phyloP scores from a whole-genome alignment of 2,888 invertebrate genomes.

The Lasius fuliginosus region DNA sequence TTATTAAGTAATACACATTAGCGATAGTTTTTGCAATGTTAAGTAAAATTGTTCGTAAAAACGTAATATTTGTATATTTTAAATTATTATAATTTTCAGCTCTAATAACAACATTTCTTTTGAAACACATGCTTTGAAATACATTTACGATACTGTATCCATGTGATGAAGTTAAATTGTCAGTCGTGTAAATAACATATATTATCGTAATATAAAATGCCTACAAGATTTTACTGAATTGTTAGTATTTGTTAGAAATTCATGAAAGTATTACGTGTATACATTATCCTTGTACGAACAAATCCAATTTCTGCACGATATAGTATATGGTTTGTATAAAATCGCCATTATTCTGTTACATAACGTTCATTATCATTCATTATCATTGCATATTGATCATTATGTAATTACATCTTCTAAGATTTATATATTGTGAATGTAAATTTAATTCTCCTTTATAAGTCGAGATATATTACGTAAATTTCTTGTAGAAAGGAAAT shows the following conservation, averaged over 20 bases:
- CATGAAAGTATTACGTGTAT: not conserved
- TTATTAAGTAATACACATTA: not conserved
- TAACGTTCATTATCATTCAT: not conserved
- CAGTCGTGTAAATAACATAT: not conserved
- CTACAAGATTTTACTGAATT: not conserved
- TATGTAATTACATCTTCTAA: not conserved
- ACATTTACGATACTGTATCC: not conserved
- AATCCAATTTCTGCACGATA: not conserved
- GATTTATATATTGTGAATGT: not conserved
- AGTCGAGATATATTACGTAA: not conserved
- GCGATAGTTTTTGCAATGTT: not conserved
- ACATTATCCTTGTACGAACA: not conserved
- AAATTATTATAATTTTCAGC: not conserved
- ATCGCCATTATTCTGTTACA: not conserved
- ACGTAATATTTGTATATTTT: not conserved
- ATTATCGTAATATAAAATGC: constrained; percentile 16
- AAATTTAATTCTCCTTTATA: not conserved
- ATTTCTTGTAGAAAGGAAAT: not conserved
- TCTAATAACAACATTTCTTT: not conserved
- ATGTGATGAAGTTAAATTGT: not conserved
- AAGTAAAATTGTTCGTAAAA: not conserved
- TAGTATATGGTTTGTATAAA: not conserved
- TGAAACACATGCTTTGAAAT: not conserved
- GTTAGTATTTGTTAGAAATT: constrained; percentile 11
- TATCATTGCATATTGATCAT: not conserved